Evolutionary conservation across 2,113 vertebrate genomes (phyloP).

Genomic region (Edolisoma coerulescens): DNA sequence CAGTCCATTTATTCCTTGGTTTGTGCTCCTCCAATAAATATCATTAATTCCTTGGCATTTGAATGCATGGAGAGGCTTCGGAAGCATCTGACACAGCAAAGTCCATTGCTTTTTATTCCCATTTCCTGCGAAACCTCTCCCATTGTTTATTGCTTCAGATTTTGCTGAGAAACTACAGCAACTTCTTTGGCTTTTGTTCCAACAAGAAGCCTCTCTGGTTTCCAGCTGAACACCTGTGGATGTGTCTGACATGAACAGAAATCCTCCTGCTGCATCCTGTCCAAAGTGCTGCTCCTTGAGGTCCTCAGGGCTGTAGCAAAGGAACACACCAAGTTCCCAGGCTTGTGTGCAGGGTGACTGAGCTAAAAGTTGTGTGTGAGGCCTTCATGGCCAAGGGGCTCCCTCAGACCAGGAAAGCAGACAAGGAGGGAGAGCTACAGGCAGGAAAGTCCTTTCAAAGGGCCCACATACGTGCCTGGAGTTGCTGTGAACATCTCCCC

Average conservation of each 20-base stretch:
- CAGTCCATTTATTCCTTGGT: background rate
- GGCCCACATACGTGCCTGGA: rapidly evolving
- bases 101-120: background rate
- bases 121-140: background rate
- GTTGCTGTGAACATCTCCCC: background rate
- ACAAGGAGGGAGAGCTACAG: background rate
- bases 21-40: background rate
- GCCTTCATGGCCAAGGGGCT: background rate
- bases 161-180: background rate
- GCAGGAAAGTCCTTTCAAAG: background rate
- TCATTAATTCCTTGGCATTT: background rate
- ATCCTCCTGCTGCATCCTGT: background rate
- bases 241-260: background rate
- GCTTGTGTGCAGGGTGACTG: background rate
- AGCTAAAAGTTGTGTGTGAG: no score
- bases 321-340: rapidly evolving
- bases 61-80: background rate
- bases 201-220: background rate
- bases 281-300: background rate
- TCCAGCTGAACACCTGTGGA: background rate
- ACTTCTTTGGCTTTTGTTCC: background rate
- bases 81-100: background rate
- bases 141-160: background rate
- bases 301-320: background rate
- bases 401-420: background rate